A percentile compares a stretch with the other conserved stretches of the same genome.
phyloP scores from a whole-genome alignment of 2,797 vertebrate species.

The Chrosomus eos region DNA sequence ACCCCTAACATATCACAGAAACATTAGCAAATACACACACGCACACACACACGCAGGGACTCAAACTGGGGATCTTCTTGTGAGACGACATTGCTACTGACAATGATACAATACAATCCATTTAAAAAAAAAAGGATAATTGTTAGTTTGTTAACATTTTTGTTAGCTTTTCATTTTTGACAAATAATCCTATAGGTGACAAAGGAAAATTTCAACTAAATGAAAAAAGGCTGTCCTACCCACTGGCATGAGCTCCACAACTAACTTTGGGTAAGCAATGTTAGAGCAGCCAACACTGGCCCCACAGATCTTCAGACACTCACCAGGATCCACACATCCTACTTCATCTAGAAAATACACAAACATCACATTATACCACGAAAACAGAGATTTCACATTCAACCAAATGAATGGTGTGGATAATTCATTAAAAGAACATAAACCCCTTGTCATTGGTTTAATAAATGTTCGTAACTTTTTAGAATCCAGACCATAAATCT shows the following conservation, averaged over 20 bases:
- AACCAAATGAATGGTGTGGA: background rate
- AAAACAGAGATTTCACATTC: background rate
- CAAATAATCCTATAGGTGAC: background rate
- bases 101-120: background rate
- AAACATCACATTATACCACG: background rate
- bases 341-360: slow-evolving; percentile 83
- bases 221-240: slow-evolving; percentile 71
- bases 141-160: background rate
- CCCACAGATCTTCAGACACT: slow-evolving; percentile 86
- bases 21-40: too few species aligned
- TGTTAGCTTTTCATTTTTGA: background rate
- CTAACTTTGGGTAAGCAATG: slow-evolving; percentile 92
- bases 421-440: background rate
- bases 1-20: too few species aligned
- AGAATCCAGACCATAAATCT: background rate
- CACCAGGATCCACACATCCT: slow-evolving; percentile 87
- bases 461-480: background rate
- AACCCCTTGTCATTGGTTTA: background rate
- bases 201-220: background rate
- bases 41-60: too few species aligned
- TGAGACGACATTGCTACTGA: too few species aligned
- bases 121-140: background rate
- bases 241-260: slow-evolving; percentile 84
- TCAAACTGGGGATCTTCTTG: too few species aligned
- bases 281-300: slow-evolving; percentile 91